Evolutionary conservation across 2,797 vertebrate species (phyloP).

Genomic region (Cheirogaleus major): DNA sequence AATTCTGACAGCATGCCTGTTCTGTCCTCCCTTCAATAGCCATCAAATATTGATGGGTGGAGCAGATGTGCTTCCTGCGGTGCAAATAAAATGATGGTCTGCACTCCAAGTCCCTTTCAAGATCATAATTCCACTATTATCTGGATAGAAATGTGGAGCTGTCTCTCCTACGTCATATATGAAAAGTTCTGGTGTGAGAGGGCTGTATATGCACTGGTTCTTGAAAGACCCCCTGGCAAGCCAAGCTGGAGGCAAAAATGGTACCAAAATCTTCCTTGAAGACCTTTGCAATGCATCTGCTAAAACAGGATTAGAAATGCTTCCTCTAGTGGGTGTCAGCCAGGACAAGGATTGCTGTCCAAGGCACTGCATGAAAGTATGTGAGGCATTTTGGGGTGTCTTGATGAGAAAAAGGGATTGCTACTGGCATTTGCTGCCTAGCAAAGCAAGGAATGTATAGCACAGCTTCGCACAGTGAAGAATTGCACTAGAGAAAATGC

Average conservation of each 20-base stretch:
- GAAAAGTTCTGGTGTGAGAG: background rate
- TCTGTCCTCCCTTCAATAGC: constrained; percentile 45
- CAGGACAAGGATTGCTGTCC: background rate
- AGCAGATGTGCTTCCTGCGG: constrained; percentile 59
- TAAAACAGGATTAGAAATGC: background rate
- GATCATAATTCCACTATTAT: background rate
- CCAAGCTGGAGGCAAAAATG: background rate
- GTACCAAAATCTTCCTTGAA: background rate
- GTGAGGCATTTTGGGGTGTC: background rate
- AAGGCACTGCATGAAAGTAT: background rate
- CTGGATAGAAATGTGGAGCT: background rate
- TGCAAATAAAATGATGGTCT: constrained; percentile 49
- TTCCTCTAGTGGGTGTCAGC: background rate
- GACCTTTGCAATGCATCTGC: background rate
- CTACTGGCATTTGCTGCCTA: background rate
- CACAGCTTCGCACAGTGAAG: background rate
- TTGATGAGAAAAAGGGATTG: background rate
- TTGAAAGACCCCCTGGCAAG: constrained; percentile 10
- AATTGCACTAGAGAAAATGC: background rate
- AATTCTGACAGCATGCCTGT: constrained; percentile 56
- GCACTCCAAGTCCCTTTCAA: constrained; percentile 20
- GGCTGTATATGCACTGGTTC: background rate
- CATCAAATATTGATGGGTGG: constrained; percentile 63
- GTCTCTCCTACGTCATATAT: constrained; percentile 12
- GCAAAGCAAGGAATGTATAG: background rate